These are phyloP conservation scores for Drosophila nebulosa DNA, from an alignment of 1,140 invertebrate genomes.

Conservation along the genomic window DNA sequence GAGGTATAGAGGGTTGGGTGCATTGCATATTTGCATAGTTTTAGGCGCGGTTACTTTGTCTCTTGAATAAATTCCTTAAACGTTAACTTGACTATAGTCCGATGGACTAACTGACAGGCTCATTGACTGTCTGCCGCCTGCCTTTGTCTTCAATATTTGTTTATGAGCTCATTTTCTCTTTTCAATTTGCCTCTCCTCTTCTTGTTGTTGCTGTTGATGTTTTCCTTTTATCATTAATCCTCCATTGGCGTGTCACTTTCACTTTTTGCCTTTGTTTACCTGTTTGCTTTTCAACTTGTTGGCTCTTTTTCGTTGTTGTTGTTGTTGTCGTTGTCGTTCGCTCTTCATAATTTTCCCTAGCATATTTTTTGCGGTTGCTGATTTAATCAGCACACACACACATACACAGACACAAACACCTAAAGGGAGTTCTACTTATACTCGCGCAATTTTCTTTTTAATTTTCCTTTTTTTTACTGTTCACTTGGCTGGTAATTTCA, in stretches of 20 bases:
- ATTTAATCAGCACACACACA: conserved; percentile 50
- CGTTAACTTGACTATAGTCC: not conserved
- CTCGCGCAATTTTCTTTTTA: conserved; percentile 45
- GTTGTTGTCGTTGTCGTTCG: not conserved
- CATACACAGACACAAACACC: conserved; percentile 6
- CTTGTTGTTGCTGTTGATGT: conserved; percentile 32
- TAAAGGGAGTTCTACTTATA: not conserved
- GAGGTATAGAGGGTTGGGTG: not conserved
- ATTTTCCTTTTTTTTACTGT: conserved; percentile 36
- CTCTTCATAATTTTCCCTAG: conserved; percentile 59
- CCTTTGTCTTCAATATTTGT: not conserved
- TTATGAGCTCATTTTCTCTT: conserved; percentile 16
- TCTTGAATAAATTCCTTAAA: not conserved
- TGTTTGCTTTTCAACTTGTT: conserved; percentile 20
- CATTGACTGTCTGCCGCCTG: not conserved
- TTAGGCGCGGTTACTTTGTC: not conserved
- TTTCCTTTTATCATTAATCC: conserved; percentile 24
- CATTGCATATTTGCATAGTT: not conserved
- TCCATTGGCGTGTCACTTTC: conserved; percentile 64
- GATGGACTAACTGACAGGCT: too few species aligned
- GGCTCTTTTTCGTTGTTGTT: not conserved
- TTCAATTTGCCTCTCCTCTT: conserved; percentile 36
- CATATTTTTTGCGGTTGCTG: conserved; percentile 67
- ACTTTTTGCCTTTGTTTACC: conserved; percentile 51
- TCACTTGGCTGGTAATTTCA: conserved; percentile 33